These are phyloP conservation scores for Enteromius fasciolatus DNA, from an alignment of 2,797 vertebrate genomes.

Conservation along the genomic window DNA sequence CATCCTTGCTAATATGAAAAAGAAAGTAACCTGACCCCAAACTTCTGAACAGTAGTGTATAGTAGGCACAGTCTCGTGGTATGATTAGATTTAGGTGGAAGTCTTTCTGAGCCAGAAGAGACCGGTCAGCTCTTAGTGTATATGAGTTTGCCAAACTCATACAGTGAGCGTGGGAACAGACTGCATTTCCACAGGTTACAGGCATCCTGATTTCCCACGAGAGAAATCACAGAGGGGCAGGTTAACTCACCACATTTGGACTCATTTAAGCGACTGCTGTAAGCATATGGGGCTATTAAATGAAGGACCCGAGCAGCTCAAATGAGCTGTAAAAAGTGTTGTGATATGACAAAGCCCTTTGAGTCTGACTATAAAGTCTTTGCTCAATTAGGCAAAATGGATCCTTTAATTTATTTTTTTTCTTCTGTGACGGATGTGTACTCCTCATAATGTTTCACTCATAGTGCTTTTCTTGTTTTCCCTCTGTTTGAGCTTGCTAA, in stretches of 20 bases:
- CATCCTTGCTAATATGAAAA: background rate
- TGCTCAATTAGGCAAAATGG: conserved; percentile 16
- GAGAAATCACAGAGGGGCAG: conserved; percentile 63
- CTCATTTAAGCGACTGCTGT: conserved; percentile 37
- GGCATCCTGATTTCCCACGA: conserved; percentile 71
- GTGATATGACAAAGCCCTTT: conserved; percentile 46
- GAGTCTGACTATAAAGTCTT: conserved; percentile 26
- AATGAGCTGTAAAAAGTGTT: conserved; percentile 61
- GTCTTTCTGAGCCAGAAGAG: background rate
- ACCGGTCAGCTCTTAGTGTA: background rate
- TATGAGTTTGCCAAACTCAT: conserved; percentile 52
- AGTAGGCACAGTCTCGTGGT: background rate
- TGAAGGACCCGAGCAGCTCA: conserved; percentile 51
- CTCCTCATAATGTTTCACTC: conserved; percentile 27
- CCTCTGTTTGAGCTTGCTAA: background rate
- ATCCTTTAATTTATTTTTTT: background rate
- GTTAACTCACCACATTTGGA: conserved; percentile 57
- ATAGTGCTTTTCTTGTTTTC: background rate
- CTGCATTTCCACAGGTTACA: conserved; percentile 65
- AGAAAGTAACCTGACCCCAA: background rate
- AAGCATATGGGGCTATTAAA: conserved; percentile 44
- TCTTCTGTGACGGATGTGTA: background rate
- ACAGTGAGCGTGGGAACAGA: conserved; percentile 72
- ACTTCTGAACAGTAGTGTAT: background rate
- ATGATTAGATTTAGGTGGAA: conserved; percentile 22